These are phyloP conservation scores for Crotalus helleri DNA, from an alignment of 2,113 vertebrate genomes.

Conservation along the genomic window DNA sequence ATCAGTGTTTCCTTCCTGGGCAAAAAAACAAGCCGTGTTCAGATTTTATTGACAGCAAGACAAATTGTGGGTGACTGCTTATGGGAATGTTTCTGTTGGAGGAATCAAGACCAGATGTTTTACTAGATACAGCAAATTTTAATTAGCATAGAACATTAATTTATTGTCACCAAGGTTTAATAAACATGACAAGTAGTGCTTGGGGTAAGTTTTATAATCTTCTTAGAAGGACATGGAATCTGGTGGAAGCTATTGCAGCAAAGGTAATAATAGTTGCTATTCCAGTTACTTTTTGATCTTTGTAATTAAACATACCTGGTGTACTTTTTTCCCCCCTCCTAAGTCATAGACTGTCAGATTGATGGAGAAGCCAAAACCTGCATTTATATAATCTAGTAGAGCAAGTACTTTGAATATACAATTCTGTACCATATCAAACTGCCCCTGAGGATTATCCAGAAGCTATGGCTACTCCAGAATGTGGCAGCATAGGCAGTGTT, in stretches of 20 bases:
- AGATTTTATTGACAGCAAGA: not conserved
- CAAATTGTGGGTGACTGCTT: constrained; percentile 1
- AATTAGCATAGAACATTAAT: constrained; percentile 5
- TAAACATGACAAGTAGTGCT: not conserved
- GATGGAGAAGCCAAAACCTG: not conserved
- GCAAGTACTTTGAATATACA: not conserved
- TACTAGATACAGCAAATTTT: constrained; percentile 18
- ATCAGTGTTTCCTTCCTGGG: not conserved
- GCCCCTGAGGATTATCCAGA: not conserved
- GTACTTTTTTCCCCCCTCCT: not conserved
- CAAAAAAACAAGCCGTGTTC: not conserved
- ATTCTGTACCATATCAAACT: not conserved
- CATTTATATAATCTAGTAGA: not conserved
- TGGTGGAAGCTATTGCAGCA: not conserved
- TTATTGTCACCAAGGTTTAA: not conserved
- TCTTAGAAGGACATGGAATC: not conserved
- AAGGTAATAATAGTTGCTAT: not conserved
- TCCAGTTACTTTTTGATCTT: not conserved
- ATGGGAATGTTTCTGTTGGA: constrained; percentile 19
- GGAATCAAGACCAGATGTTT: constrained; percentile 19
- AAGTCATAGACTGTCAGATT: not conserved
- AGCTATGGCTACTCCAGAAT: not conserved
- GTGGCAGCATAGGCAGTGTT: not conserved
- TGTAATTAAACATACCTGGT: not conserved
- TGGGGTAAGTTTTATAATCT: not conserved